Evolutionary conservation across 2,888 invertebrate species (phyloP).

Genomic region (Cheilosia pagana): DNA sequence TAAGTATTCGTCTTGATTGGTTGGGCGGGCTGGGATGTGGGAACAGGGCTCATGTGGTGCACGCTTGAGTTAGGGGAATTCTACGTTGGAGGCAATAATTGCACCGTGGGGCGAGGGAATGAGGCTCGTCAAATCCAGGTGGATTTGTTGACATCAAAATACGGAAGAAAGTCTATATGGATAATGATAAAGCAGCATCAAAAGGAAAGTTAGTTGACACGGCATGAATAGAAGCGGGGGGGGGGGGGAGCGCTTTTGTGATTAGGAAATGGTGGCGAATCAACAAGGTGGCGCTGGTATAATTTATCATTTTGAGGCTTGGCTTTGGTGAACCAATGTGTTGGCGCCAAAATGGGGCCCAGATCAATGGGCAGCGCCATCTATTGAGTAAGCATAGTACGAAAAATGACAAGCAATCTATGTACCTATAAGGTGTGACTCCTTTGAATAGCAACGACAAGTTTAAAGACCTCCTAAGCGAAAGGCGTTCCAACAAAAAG

Average conservation of each 20-base stretch:
- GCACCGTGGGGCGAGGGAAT: conserved; percentile 1
- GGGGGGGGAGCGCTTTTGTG: too few species aligned
- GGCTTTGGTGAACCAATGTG: too few species aligned
- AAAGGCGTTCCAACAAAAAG: too few species aligned
- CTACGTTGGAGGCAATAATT: conserved; percentile 48
- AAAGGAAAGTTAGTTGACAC: background rate
- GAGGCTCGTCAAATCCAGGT: conserved; percentile 17
- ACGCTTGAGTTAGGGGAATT: conserved; percentile 12
- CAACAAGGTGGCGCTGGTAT: too few species aligned
- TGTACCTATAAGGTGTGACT: too few species aligned
- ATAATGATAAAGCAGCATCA: background rate
- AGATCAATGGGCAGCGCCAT: background rate
- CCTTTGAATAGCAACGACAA: too few species aligned
- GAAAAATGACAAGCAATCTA: too few species aligned
- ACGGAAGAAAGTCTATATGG: background rate
- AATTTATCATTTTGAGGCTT: too few species aligned
- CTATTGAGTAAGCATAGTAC: background rate
- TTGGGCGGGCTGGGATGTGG: conserved; percentile 7
- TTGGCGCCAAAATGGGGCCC: too few species aligned
- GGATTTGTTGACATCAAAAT: conserved; percentile 2
- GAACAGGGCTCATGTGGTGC: conserved; percentile 11
- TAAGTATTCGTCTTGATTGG: conserved; percentile 64
- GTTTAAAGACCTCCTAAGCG: too few species aligned
- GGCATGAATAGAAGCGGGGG: background rate
- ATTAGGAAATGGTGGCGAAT: too few species aligned